Evolutionary conservation across 2,113 vertebrate species (phyloP).

Genomic region (Gasterosteus aculeatus): DNA sequence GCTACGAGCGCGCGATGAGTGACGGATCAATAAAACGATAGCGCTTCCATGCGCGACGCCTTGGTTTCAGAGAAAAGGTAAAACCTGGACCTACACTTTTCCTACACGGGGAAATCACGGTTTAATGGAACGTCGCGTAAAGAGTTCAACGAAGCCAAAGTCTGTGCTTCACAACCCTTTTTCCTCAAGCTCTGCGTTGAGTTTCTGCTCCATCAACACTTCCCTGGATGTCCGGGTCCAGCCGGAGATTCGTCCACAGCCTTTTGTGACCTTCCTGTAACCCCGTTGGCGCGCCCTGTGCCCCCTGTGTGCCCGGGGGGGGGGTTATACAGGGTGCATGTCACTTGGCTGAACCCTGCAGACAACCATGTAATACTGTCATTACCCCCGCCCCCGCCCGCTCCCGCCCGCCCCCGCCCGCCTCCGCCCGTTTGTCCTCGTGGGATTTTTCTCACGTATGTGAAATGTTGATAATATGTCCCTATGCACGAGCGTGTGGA

Average conservation of each 20-base stretch:
- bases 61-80: slow-evolving; percentile 14
- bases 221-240: neutral
- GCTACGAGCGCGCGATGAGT: slow-evolving; percentile 22
- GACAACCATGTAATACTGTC: slow-evolving; percentile 19
- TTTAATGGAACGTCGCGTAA: too few species aligned
- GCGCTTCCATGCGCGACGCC: slow-evolving; percentile 10
- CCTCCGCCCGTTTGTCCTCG: slow-evolving; percentile 47
- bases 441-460: slow-evolving; percentile 61
- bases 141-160: too few species aligned
- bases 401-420: neutral
- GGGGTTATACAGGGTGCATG: slow-evolving; percentile 26
- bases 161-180: too few species aligned
- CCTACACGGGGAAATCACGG: too few species aligned
- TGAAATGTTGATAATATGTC: slow-evolving; percentile 64
- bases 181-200: too few species aligned
- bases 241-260: slow-evolving; percentile 7
- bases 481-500: slow-evolving; percentile 63
- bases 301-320: too few species aligned
- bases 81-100: neutral
- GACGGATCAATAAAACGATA: slow-evolving; percentile 39
- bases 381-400: slow-evolving; percentile 6
- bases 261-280: neutral
- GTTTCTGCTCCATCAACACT: neutral
- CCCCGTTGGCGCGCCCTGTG: too few species aligned
- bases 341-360: slow-evolving; percentile 56